These are phyloP conservation scores for Physeter macrocephalus DNA, from an alignment of 2,113 vertebrate genomes.

Conservation along the genomic window DNA sequence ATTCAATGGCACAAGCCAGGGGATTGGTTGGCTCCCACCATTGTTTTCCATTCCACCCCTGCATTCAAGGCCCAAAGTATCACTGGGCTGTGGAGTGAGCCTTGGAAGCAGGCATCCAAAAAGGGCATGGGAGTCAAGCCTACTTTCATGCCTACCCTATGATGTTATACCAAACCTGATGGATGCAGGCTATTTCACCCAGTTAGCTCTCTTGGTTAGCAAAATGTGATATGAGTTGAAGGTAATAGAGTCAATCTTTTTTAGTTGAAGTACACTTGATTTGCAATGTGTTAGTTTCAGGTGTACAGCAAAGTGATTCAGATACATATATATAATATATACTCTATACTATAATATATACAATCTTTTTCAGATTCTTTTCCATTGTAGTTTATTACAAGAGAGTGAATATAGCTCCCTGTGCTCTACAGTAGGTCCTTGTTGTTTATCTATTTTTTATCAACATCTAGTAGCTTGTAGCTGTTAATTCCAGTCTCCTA, in stretches of 20 bases:
- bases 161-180: background rate
- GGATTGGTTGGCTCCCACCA: too few species aligned
- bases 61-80: background rate
- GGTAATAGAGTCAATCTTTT: background rate
- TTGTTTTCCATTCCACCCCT: background rate
- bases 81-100: background rate
- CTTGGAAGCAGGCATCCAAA: background rate
- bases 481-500: background rate
- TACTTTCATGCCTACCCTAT: background rate
- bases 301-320: background rate
- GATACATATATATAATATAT: too few species aligned
- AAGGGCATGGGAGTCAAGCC: fast-evolving
- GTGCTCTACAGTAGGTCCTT: background rate
- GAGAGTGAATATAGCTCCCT: background rate
- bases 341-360: too few species aligned
- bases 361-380: background rate
- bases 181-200: background rate
- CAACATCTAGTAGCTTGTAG: too few species aligned
- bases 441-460: background rate
- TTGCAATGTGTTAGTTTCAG: background rate
- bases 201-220: background rate
- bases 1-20: fast-evolving
- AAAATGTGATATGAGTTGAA: background rate
- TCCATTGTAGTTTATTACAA: background rate
- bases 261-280: background rate